These are phyloP conservation scores for Melitaea athalia DNA, from an alignment of 2,888 invertebrate species.

Conservation along the genomic window DNA sequence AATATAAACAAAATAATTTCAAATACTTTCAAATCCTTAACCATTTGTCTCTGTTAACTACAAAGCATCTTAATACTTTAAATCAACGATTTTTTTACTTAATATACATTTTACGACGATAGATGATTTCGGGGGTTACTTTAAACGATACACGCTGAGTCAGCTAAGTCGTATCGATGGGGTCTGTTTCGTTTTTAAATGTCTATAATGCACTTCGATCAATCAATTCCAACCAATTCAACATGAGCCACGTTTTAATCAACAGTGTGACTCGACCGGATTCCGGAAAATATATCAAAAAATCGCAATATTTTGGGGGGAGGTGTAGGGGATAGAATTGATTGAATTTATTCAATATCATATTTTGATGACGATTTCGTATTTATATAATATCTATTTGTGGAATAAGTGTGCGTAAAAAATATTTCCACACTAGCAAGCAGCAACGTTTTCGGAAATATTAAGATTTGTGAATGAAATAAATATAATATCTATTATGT, in stretches of 20 bases:
- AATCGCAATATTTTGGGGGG: conserved; percentile 20
- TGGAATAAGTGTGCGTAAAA: background rate
- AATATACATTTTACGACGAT: background rate
- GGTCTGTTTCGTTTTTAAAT: conserved; percentile 37
- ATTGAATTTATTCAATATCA: conserved; percentile 17
- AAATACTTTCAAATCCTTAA: too few species aligned
- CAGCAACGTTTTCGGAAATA: too few species aligned
- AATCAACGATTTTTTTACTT: background rate
- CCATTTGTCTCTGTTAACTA: too few species aligned
- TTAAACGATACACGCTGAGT: conserved; percentile 29
- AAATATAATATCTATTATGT: too few species aligned
- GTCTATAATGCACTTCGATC: conserved; percentile 33
- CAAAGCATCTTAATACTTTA: too few species aligned
- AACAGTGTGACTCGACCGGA: conserved; percentile 34
- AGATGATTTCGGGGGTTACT: background rate
- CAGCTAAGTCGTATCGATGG: conserved; percentile 30
- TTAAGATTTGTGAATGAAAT: too few species aligned
- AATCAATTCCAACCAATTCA: conserved; percentile 30
- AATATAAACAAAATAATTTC: too few species aligned
- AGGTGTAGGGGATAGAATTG: background rate
- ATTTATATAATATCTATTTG: background rate
- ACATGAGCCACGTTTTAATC: conserved; percentile 34
- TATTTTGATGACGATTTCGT: conserved; percentile 8
- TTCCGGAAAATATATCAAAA: conserved; percentile 24
- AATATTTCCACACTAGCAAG: background rate